phyloP scores from a whole-genome alignment of 2,113 vertebrate species.

The Gasterosteus aculeatus region DNA sequence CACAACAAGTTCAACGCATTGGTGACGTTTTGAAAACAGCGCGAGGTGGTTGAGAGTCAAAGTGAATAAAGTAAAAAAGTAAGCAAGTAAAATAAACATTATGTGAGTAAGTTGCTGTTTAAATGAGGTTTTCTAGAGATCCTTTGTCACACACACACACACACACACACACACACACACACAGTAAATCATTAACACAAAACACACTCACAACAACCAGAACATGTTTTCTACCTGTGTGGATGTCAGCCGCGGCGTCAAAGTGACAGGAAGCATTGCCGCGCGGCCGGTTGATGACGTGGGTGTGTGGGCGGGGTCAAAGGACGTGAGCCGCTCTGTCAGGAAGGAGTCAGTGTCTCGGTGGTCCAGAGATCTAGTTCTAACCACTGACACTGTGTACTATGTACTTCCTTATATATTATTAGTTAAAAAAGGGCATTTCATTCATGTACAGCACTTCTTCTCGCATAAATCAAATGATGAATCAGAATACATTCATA shows the following conservation, averaged over 20 bases:
- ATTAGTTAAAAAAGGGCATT: constrained; percentile 7
- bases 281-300: background rate
- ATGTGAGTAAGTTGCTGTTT: background rate
- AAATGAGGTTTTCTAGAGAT: background rate
- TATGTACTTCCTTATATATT: background rate
- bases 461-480: background rate
- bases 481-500: background rate
- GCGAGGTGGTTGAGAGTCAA: too few relatives aligned
- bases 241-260: background rate
- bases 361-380: background rate
- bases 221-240: constrained; percentile 43
- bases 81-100: background rate
- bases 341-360: constrained; percentile 54
- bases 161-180: background rate
- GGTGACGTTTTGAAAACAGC: background rate
- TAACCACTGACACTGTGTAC: too few relatives aligned
- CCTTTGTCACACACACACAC: too few relatives aligned
- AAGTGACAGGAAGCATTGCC: constrained; percentile 18
- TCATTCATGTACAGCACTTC: background rate
- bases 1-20: too few relatives aligned
- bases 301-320: constrained; percentile 43
- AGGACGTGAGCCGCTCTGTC: constrained; percentile 7
- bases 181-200: background rate
- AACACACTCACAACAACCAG: background rate
- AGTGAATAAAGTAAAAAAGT: too few relatives aligned